Evolutionary conservation across 2,113 vertebrate genomes (phyloP).

Genomic region (Cyprinodon brontotheroides): DNA sequence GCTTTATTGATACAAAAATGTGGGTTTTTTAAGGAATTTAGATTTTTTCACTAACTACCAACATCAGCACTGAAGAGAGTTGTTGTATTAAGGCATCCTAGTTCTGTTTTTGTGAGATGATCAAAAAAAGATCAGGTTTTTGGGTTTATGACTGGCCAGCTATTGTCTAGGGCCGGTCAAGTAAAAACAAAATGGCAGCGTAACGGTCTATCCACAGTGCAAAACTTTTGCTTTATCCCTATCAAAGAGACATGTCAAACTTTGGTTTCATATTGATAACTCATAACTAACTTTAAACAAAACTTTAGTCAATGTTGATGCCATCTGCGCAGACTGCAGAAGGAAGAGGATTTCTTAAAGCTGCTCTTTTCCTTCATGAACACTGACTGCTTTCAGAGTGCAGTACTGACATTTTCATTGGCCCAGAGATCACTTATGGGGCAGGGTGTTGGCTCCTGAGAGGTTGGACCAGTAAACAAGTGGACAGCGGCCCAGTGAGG

Average conservation of each 20-base stretch:
- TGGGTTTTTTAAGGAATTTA: no score
- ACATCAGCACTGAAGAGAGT: not conserved
- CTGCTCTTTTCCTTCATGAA: slow-evolving; percentile 49
- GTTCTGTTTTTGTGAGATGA: not conserved
- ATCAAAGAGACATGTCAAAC: slow-evolving; percentile 10
- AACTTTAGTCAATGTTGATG: slow-evolving; percentile 48
- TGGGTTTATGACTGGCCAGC: not conserved
- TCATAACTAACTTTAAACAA: slow-evolving; percentile 25
- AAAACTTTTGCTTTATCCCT: not conserved
- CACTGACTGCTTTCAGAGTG: slow-evolving; percentile 60
- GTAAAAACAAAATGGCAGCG: not conserved
- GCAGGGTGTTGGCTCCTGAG: slow-evolving; percentile 53
- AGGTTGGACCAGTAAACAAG: slow-evolving; percentile 35
- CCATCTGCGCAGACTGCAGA: slow-evolving; percentile 28
- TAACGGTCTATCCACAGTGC: not conserved
- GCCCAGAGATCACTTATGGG: slow-evolving; percentile 62
- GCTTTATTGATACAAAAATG: not conserved
- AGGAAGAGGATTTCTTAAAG: slow-evolving; percentile 14
- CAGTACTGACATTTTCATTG: slow-evolving; percentile 67
- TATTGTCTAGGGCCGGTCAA: not conserved
- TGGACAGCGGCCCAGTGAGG: slow-evolving; percentile 45
- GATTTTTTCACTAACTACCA: not conserved
- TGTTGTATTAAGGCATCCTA: not conserved
- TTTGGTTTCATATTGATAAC: not conserved
- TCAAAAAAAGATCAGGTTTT: not conserved